Evolutionary conservation across 2,888 invertebrate genomes (phyloP), one percentile per base, ranked within the genome.

Genomic region (Macrosiphum euphorbiae): DNA sequence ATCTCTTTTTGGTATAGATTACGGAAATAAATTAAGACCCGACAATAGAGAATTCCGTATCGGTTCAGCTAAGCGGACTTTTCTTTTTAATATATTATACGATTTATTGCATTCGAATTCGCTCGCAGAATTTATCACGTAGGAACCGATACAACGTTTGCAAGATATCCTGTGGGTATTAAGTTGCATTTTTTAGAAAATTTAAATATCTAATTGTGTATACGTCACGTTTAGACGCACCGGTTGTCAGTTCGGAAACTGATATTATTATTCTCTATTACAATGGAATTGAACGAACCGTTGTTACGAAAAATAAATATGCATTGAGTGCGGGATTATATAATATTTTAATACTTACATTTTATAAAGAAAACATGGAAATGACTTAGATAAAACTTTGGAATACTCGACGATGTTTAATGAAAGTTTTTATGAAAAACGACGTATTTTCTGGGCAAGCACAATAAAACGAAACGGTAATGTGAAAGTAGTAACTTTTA

Each of bases 361-460:
- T 78, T 78, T 78, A 35, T 78, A 78, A 35, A 78, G 78, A 78
- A 78, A 78, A 78, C 35, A 78, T 20, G 35, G 35, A 20, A 78
- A 78, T 35, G 35, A 78, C 35, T 78, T 78, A 35, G 20, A 35
- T 35, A 35, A 85, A 13, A 44, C 44, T 85, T 85, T 41, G 13
- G 44, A 85, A 85, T 44, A 13, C 11, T 26, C 28, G 24, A 28
- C 85, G 44, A 85, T 28, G 26, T 44, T 85, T 85, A 85, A 44
- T 85, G 44, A 85, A 85, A 85, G 44, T 44, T 44, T 85, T 41
- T 44, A 85, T 85, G 4, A 85, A 85, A 85, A 85, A 85, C 85
- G 85, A 85, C 13, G 44, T 85, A 85, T 44, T 85, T 85, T 41
- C 44, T 85, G 24, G 26, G 26, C 11, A 85, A 85, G 10, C 44